A percentile compares a stretch with the other conserved stretches of the same genome.
These are phyloP conservation scores for Microcaecilia unicolor DNA, from an alignment of 2,797 vertebrate genomes.

Conservation along the genomic window DNA sequence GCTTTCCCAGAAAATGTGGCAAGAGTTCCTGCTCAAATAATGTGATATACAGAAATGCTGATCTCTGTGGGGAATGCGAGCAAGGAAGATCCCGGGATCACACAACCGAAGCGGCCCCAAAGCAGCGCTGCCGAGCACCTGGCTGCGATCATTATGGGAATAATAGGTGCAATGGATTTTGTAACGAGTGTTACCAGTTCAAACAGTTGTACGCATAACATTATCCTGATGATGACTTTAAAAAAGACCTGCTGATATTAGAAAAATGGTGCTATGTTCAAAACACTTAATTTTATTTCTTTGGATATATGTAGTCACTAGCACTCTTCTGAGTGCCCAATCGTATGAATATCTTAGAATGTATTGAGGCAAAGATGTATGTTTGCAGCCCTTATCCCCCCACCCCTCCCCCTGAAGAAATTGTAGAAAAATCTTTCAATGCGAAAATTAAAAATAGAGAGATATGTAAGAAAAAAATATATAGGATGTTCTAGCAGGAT, in stretches of 20 bases:
- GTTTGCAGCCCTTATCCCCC: too few species aligned
- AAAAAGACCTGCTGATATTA: not conserved
- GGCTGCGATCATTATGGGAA: constrained; percentile 97
- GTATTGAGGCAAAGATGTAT: too few species aligned
- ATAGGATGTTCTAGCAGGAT: too few species aligned
- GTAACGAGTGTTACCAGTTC: constrained; percentile 95
- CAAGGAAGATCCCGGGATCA: constrained; percentile 38
- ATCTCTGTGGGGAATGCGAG: constrained; percentile 83
- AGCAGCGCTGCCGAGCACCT: constrained; percentile 82
- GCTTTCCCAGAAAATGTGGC: constrained; percentile 52
- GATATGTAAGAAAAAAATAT: too few species aligned
- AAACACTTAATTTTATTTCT: too few species aligned
- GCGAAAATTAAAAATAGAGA: too few species aligned
- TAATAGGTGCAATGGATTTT: constrained; percentile 91
- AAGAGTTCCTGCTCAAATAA: constrained; percentile 79
- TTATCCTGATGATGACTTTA: not conserved
- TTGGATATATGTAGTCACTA: too few species aligned
- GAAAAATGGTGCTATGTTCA: constrained; percentile 36
- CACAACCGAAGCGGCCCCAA: constrained; percentile 72
- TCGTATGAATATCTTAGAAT: too few species aligned
- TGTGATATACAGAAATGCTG: constrained; percentile 65
- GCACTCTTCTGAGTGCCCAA: too few species aligned
- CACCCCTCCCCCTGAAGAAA: too few species aligned
- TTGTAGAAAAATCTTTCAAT: too few species aligned
- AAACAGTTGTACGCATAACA: constrained; percentile 69